Conservation (phyloP, 1,140 invertebrate genomes). For the Helicoverpa zea region DNA sequence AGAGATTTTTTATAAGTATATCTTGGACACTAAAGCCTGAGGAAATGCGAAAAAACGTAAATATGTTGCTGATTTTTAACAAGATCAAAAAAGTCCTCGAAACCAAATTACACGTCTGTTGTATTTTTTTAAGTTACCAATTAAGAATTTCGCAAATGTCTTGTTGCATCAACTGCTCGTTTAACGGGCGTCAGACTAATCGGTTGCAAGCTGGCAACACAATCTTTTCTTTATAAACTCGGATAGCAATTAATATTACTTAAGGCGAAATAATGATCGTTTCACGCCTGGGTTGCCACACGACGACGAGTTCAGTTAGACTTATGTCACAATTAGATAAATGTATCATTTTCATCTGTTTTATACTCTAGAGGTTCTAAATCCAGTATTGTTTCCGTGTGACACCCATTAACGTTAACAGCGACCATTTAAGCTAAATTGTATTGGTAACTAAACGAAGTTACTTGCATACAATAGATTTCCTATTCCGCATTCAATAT, state of each 20-base stretch:
- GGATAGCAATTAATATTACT: conserved; percentile 81
- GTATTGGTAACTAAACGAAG: conserved; percentile 16
- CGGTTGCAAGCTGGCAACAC: conserved; percentile 63
- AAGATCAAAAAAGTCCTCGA: conserved; percentile 57
- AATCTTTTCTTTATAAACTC: conserved; percentile 74
- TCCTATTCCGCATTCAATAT: conserved; percentile 34
- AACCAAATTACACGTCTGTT: conserved; percentile 52
- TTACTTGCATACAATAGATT: conserved; percentile 31
- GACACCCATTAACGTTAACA: background rate
- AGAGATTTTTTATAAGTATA: no score
- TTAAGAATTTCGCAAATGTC: conserved; percentile 69
- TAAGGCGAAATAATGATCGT: conserved; percentile 75
- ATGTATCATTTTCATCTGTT: conserved; percentile 32
- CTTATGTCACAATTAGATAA: conserved; percentile 22
- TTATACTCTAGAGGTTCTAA: background rate
- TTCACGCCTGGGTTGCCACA: conserved; percentile 72
- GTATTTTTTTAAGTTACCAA: conserved; percentile 67
- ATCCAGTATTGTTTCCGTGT: conserved; percentile 25
- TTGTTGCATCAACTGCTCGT: conserved; percentile 64
- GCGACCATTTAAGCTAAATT: conserved; percentile 8
- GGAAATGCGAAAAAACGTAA: no score
- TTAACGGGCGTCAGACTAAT: conserved; percentile 68
- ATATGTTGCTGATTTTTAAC: background rate
- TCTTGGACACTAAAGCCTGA: no score
- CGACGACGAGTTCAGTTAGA: conserved; percentile 50